Conservation (phyloP, 2,113 vertebrate species). For the Gavialis gangeticus region DNA sequence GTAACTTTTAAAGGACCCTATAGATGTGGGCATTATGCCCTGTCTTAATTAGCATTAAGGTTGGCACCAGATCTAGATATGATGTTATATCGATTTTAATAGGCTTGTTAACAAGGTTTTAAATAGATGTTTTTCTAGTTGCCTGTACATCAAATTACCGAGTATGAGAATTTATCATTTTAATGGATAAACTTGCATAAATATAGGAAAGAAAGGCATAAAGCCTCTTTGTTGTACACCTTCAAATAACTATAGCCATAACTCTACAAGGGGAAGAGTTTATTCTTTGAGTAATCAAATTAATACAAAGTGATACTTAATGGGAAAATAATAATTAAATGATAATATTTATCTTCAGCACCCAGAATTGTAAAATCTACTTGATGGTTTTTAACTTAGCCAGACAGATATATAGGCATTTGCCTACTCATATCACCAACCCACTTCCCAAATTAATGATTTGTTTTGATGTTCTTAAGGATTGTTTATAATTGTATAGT, state of each 20-base stretch:
- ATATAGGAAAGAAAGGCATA: neutral
- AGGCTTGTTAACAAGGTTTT: neutral
- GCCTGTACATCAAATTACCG: neutral
- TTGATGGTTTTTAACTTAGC: neutral
- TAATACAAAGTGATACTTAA: neutral
- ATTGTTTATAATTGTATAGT: neutral
- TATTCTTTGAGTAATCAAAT: neutral
- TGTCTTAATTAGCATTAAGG: too few relatives aligned
- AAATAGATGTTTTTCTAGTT: neutral
- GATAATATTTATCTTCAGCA: neutral
- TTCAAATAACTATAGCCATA: neutral
- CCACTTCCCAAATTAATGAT: neutral
- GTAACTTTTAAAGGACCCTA: too few relatives aligned
- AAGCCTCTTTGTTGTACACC: neutral
- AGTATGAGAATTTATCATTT: neutral
- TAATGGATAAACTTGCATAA: neutral
- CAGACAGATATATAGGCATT: neutral
- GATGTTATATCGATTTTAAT: neutral
- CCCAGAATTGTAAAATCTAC: neutral
- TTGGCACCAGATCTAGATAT: neutral
- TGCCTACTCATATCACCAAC: neutral
- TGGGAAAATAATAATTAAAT: neutral
- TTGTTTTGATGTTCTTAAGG: neutral
- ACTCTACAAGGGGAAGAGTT: neutral
- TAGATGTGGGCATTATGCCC: too few relatives aligned